A percentile compares a stretch with the other conserved stretches of the same genome.
Conservation (phyloP, 2,888 invertebrate genomes). For the Idaea dimidiata region DNA sequence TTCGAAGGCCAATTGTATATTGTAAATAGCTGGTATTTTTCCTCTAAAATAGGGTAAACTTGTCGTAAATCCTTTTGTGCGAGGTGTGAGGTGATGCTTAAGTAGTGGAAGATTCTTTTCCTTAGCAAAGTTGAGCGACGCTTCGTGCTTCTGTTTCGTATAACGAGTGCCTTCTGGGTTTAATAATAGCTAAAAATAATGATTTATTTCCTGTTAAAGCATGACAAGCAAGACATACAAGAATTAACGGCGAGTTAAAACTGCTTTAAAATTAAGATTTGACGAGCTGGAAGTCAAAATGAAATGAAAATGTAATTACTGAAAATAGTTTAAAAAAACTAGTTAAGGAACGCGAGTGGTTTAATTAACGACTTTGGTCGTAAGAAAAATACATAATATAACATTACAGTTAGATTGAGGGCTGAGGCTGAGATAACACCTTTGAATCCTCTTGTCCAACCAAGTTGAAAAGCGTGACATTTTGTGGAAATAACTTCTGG, state of each 20-base stretch:
- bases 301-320: no score
- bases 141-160: conserved; percentile 91
- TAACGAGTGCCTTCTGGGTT: conserved; percentile 97
- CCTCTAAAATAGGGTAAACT: conserved; percentile 90
- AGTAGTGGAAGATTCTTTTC: conserved; percentile 91
- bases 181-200: conserved; percentile 84
- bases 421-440: no score
- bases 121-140: conserved; percentile 92
- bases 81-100: conserved; percentile 95
- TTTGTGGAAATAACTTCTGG: no score
- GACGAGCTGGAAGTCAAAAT: neutral
- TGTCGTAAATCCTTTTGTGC: conserved; percentile 96
- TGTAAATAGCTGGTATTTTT: conserved; percentile 91
- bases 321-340: no score
- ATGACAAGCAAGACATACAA: neutral
- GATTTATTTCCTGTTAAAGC: neutral
- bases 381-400: no score
- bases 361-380: no score
- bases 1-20: conserved; percentile 88
- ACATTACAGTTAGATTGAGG: no score
- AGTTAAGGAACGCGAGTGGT: no score
- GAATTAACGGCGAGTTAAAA: neutral
- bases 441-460: no score
- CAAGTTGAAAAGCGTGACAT: no score
- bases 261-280: neutral